phyloP scores from a whole-genome alignment of 2,888 invertebrate species.

The Leucophora obtusa region DNA sequence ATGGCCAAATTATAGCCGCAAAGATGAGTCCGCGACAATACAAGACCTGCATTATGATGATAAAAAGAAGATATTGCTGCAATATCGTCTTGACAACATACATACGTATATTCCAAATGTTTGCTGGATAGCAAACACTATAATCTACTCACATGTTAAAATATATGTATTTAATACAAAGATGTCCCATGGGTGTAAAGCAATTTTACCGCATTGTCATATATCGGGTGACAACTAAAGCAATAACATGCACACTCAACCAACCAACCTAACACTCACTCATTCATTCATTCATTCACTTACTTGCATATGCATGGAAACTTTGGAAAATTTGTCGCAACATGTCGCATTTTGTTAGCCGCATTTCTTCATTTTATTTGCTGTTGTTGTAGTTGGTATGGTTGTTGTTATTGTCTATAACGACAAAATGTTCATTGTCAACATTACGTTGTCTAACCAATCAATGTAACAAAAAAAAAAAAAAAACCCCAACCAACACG shows the following conservation, averaged over 20 bases:
- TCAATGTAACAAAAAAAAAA: constrained; percentile 45
- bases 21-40: too few species aligned
- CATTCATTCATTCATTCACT: not conserved
- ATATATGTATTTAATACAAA: not conserved
- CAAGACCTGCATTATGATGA: too few species aligned
- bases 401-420: constrained; percentile 37
- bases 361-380: constrained; percentile 56
- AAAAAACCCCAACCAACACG: constrained; percentile 23
- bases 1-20: too few species aligned
- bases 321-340: constrained; percentile 64
- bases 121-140: too few species aligned
- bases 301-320: constrained; percentile 28
- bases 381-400: constrained; percentile 1
- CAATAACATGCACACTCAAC: constrained; percentile 33
- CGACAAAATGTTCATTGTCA: constrained; percentile 56
- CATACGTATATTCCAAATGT: too few species aligned
- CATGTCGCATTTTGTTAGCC: constrained; percentile 63
- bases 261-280: not conserved
- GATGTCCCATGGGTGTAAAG: constrained; percentile 53
- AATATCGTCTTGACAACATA: too few species aligned
- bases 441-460: constrained; percentile 55
- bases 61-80: too few species aligned
- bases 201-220: constrained; percentile 68
- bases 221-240: constrained; percentile 64
- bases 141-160: not conserved